A percentile compares a stretch with the other conserved stretches of the same genome.
Conservation (phyloP, 2,888 invertebrate species). For the Anorthoa munda region DNA sequence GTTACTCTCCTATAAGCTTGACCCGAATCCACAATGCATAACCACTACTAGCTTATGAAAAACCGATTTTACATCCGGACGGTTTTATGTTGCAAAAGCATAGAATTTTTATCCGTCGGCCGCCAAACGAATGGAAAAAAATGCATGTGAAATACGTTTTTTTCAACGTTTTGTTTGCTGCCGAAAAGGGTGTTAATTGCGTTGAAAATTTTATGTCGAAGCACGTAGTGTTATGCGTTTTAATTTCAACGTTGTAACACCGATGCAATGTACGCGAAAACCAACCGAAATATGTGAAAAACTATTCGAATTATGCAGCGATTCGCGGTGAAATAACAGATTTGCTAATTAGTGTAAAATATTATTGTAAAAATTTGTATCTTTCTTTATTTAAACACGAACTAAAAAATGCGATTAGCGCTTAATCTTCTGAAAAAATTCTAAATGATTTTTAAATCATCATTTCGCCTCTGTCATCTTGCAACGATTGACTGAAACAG, state of each 20-base stretch:
- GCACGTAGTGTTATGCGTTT: constrained; percentile 28
- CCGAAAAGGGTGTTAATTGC: constrained; percentile 51
- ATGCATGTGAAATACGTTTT: constrained; percentile 27
- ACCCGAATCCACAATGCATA: constrained; percentile 54
- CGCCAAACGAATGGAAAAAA: constrained; percentile 45
- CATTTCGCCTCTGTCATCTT: background rate
- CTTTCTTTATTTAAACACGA: no score
- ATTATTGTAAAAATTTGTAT: no score
- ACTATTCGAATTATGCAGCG: background rate
- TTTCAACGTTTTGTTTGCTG: constrained; percentile 34
- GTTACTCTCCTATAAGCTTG: constrained; percentile 24
- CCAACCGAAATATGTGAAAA: background rate
- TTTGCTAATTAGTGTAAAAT: no score
- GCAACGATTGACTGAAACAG: background rate
- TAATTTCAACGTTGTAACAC: constrained; percentile 8
- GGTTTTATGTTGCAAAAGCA: constrained; percentile 29
- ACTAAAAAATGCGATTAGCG: no score
- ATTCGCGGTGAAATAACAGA: no score
- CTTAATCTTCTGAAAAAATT: no score
- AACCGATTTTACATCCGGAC: constrained; percentile 46
- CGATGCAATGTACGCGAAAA: background rate
- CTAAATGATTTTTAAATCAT: no score
- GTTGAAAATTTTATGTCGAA: constrained; percentile 49
- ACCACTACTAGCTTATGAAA: constrained; percentile 43
- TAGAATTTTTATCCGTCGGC: constrained; percentile 31